Conservation (phyloP, 2,113 vertebrate species). For the Odontophorus gujanensis region DNA sequence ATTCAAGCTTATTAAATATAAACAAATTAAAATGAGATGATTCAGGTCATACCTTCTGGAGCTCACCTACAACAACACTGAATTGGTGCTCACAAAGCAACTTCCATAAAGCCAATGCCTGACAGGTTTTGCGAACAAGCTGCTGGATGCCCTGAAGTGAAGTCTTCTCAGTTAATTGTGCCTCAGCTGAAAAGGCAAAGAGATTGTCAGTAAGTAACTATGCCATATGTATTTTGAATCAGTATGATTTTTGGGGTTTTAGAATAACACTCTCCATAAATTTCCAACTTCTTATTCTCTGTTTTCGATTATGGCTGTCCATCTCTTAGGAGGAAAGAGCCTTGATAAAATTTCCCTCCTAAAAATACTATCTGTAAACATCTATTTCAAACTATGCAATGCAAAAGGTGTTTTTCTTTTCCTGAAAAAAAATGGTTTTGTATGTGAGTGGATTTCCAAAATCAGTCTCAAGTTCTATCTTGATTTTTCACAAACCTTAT, state of each 20-base stretch:
- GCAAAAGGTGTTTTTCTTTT: neutral
- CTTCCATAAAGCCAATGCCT: conserved; percentile 94
- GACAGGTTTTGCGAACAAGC: conserved; percentile 92
- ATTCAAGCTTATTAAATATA: neutral
- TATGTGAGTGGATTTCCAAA: neutral
- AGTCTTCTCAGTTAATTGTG: conserved; percentile 91
- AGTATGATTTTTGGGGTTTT: neutral
- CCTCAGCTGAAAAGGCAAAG: conserved; percentile 83
- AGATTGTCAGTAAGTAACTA: neutral
- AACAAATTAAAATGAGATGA: neutral
- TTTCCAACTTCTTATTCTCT: accelerated
- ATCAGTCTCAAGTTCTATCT: neutral
- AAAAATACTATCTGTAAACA: neutral
- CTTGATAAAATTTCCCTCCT: neutral
- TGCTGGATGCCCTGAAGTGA: conserved; percentile 95
- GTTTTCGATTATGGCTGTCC: neutral
- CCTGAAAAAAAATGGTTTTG: neutral
- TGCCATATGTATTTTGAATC: neutral
- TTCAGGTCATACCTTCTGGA: conserved; percentile 87
- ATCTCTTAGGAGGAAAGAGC: neutral
- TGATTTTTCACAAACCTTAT: neutral
- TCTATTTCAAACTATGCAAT: neutral
- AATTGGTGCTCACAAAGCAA: conserved; percentile 96
- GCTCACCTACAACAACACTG: conserved; percentile 89
- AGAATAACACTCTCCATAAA: neutral